phyloP scores from a whole-genome alignment of 2,888 invertebrate genomes.

The Buathra laborator region DNA sequence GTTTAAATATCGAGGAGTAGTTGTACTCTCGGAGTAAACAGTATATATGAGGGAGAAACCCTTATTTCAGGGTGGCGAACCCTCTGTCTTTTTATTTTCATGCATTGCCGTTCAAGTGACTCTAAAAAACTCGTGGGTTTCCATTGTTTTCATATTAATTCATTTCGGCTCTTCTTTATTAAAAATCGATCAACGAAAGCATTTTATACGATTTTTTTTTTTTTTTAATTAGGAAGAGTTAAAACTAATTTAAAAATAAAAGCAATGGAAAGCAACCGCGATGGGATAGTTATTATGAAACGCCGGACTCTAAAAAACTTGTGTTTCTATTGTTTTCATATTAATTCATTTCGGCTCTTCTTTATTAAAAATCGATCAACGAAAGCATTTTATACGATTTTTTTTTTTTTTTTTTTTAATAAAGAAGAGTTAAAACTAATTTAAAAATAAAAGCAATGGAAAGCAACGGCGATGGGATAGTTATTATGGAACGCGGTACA shows the following conservation, averaged over 20 bases:
- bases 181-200: not conserved
- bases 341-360: no score
- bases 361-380: not conserved
- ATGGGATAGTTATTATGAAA: slow-evolving; percentile 12
- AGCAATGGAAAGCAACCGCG: slow-evolving; percentile 20
- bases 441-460: slow-evolving; percentile 22
- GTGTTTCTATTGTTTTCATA: not conserved
- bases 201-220: not conserved
- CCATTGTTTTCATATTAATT: no score
- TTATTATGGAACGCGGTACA: slow-evolving; percentile 23
- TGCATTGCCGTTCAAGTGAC: slow-evolving; percentile 4
- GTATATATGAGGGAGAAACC: slow-evolving; percentile 38
- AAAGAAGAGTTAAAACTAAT: not conserved
- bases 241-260: slow-evolving; percentile 6
- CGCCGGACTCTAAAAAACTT: not conserved
- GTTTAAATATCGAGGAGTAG: slow-evolving; percentile 68
- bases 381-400: not conserved
- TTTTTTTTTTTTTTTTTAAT: not conserved
- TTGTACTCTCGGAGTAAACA: slow-evolving; percentile 64
- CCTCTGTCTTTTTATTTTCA: slow-evolving; percentile 51
- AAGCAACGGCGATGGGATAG: slow-evolving; percentile 10
- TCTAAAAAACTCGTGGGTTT: not conserved
- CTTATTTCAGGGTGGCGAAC: slow-evolving; percentile 57
- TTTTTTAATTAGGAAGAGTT: not conserved
- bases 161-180: no score